These are phyloP conservation scores for Pseudocheirus occidentalis DNA, from an alignment of 2,797 vertebrate genomes.

Conservation along the genomic window DNA sequence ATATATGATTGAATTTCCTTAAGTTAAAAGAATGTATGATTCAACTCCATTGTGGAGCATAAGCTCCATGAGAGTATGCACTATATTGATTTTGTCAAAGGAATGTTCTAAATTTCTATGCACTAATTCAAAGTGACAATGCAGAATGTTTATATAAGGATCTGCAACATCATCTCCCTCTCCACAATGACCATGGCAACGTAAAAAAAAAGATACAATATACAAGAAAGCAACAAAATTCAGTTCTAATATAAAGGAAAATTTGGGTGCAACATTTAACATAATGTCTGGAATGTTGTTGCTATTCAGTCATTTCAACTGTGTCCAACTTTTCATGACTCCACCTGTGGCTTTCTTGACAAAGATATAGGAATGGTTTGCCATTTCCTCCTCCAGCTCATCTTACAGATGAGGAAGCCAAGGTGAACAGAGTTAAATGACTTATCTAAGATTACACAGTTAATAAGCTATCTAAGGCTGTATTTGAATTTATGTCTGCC, in stretches of 20 bases:
- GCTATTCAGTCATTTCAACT: neutral
- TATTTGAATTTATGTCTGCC: neutral
- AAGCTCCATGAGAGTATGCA: neutral
- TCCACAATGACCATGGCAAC: neutral
- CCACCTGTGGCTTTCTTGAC: neutral
- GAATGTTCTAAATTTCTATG: neutral
- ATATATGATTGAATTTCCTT: too few species aligned
- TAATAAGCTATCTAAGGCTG: neutral
- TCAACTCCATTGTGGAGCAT: too few species aligned
- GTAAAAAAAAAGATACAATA: too few species aligned
- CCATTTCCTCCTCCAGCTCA: too few species aligned
- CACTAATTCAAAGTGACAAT: neutral
- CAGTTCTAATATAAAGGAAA: neutral
- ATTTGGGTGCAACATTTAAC: neutral
- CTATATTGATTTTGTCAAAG: neutral
- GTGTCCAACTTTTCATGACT: neutral
- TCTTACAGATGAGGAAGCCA: neutral
- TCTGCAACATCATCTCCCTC: neutral
- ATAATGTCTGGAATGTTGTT: neutral
- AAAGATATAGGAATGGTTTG: too few species aligned
- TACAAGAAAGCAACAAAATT: neutral
- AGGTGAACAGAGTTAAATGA: neutral
- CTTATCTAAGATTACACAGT: neutral
- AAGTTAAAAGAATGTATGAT: too few species aligned
- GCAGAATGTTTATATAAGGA: neutral